Conservation (phyloP, 1,140 invertebrate genomes). For the Triops cancriformis region DNA sequence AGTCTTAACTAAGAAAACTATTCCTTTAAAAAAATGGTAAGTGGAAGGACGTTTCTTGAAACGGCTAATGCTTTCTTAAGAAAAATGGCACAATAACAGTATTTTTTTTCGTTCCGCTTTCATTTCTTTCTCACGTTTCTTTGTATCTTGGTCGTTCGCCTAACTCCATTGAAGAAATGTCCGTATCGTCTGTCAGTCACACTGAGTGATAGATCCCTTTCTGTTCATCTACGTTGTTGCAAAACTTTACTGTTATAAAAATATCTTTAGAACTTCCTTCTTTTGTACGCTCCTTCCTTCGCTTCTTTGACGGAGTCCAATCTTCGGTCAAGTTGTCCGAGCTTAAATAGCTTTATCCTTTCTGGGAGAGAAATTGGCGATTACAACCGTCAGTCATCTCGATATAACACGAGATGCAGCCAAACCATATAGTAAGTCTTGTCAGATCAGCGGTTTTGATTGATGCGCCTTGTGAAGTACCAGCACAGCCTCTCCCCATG, state of each 20-base stretch:
- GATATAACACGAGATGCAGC: neutral
- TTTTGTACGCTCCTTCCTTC: neutral
- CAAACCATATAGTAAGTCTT: neutral
- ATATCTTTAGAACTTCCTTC: neutral
- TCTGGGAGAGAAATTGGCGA: neutral
- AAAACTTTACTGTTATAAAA: too few relatives aligned
- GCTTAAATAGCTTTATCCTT: neutral
- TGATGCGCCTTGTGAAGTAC: neutral
- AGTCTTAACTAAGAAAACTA: neutral
- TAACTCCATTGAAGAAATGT: too few relatives aligned
- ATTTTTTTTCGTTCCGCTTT: too few relatives aligned
- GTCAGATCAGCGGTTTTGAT: constrained; percentile 5
- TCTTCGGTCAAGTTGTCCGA: constrained; percentile 1
- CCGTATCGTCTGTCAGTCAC: too few relatives aligned
- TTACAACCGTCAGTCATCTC: neutral
- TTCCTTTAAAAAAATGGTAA: neutral
- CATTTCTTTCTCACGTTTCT: too few relatives aligned
- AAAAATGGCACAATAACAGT: too few relatives aligned
- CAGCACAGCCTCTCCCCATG: neutral
- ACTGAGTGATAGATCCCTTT: too few relatives aligned
- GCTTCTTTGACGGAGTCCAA: neutral
- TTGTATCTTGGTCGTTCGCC: too few relatives aligned
- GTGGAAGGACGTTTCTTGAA: neutral
- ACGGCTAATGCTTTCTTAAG: too few relatives aligned
- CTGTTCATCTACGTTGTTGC: too few relatives aligned